Percentiles rank a stretch among this genome's conserved stretches.
Conservation (phyloP, 37 sponge, comb jelly and placozoan genomes). For the Petrosia ficiformis region DNA sequence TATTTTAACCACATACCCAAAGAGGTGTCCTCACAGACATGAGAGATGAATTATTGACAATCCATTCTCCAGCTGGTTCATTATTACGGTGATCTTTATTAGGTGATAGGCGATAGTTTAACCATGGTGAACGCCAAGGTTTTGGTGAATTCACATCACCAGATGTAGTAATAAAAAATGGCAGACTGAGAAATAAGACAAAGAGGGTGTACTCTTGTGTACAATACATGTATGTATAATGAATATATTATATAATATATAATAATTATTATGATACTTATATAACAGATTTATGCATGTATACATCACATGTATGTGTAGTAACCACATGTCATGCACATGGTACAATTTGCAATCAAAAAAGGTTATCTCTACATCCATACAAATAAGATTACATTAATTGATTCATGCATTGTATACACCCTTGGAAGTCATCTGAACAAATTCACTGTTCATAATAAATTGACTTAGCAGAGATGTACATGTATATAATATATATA, state of each 20-base stretch:
- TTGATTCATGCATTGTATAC: too few relatives aligned
- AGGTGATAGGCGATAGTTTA: slow-evolving; percentile 56
- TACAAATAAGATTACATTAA: too few relatives aligned
- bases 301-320: neutral
- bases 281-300: neutral
- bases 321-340: too few relatives aligned
- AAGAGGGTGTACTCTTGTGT: neutral
- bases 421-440: too few relatives aligned
- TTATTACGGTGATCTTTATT: neutral
- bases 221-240: too few relatives aligned
- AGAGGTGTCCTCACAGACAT: slow-evolving; percentile 48
- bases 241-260: neutral
- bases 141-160: slow-evolving; percentile 66
- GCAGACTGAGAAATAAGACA: slow-evolving; percentile 31
- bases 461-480: too few relatives aligned
- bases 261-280: neutral
- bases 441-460: too few relatives aligned
- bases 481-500: too few relatives aligned
- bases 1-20: slow-evolving; percentile 60
- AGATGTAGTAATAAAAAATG: slow-evolving; percentile 54
- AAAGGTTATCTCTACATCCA: too few relatives aligned
- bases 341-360: too few relatives aligned
- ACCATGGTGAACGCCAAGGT: slow-evolving; percentile 59
- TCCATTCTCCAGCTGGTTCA: slow-evolving; percentile 35
- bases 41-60: slow-evolving; percentile 35